phyloP scores from a whole-genome alignment of 2,797 vertebrate genomes.

The Martes flavigula region DNA sequence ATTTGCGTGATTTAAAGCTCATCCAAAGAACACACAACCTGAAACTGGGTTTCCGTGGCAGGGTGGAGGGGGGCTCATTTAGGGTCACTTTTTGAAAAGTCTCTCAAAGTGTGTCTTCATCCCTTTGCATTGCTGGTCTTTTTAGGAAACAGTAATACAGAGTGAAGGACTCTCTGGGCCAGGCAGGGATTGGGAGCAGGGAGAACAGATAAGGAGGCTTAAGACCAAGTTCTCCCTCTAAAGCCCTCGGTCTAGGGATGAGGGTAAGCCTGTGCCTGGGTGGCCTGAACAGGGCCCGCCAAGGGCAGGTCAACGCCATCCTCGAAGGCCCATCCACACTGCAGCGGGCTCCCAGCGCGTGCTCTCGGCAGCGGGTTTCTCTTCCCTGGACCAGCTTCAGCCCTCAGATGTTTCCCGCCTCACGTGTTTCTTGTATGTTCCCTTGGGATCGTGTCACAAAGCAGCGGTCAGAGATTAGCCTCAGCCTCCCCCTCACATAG shows the following conservation, averaged over 20 bases:
- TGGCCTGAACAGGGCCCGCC: no score
- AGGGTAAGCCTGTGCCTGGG: neutral
- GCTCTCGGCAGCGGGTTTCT: neutral
- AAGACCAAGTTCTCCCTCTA: neutral
- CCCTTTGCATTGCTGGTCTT: neutral
- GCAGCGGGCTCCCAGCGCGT: rapidly evolving
- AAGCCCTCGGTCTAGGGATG: neutral
- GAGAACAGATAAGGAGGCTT: neutral
- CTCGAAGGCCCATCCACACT: neutral
- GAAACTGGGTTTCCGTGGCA: neutral
- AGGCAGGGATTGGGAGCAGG: neutral
- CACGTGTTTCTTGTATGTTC: rapidly evolving
- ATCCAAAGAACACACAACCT: no score
- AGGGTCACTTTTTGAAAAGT: neutral
- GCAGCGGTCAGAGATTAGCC: neutral
- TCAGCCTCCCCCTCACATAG: neutral
- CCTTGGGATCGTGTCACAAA: neutral
- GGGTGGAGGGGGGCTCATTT: neutral
- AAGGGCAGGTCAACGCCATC: neutral
- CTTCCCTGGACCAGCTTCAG: rapidly evolving
- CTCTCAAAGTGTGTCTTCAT: neutral
- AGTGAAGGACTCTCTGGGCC: neutral
- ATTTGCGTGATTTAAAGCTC: neutral
- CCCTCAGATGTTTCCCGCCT: neutral
- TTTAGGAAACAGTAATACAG: neutral